These are phyloP conservation scores for Parnassius glacialis DNA, from an alignment of 2,888 invertebrate genomes.

Conservation along the genomic window DNA sequence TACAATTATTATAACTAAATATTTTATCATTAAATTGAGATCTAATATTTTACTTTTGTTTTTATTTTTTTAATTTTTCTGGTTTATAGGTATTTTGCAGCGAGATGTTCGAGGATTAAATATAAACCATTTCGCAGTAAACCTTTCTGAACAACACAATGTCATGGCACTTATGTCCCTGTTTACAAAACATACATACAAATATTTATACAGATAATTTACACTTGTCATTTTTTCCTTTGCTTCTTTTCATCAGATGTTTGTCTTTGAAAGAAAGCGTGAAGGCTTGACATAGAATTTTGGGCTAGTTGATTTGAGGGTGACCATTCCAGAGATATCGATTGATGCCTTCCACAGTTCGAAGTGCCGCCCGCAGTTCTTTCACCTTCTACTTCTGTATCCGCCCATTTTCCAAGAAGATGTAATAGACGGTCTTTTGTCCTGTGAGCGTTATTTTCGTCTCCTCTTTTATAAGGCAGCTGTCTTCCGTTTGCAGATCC, in stretches of 20 bases:
- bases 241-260: slow-evolving; percentile 73
- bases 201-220: slow-evolving; percentile 29
- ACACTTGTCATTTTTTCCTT: slow-evolving; percentile 59
- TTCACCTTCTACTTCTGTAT: slow-evolving; percentile 72
- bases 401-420: slow-evolving; percentile 89
- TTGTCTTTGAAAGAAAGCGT: slow-evolving; percentile 88
- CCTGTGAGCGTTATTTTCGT: slow-evolving; percentile 82
- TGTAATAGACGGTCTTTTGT: slow-evolving; percentile 89
- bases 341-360: slow-evolving; percentile 81
- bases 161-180: slow-evolving; percentile 68
- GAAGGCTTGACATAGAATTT: slow-evolving; percentile 89
- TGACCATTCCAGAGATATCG: slow-evolving; percentile 88
- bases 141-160: slow-evolving; percentile 43
- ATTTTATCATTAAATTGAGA: slow-evolving; percentile 14
- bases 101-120: slow-evolving; percentile 7
- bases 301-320: slow-evolving; percentile 87
- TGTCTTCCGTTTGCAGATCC: slow-evolving; percentile 66
- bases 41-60: slow-evolving; percentile 20
- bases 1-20: slow-evolving; percentile 14
- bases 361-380: slow-evolving; percentile 78
- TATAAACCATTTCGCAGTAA: slow-evolving; percentile 29
- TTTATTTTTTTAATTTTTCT: slow-evolving; percentile 2
- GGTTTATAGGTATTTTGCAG: slow-evolving; percentile 5
- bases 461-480: slow-evolving; percentile 71
- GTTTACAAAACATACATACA: slow-evolving; percentile 33